Conservation (phyloP, 2,113 vertebrate genomes). For the Rhagologus leucostigma region DNA sequence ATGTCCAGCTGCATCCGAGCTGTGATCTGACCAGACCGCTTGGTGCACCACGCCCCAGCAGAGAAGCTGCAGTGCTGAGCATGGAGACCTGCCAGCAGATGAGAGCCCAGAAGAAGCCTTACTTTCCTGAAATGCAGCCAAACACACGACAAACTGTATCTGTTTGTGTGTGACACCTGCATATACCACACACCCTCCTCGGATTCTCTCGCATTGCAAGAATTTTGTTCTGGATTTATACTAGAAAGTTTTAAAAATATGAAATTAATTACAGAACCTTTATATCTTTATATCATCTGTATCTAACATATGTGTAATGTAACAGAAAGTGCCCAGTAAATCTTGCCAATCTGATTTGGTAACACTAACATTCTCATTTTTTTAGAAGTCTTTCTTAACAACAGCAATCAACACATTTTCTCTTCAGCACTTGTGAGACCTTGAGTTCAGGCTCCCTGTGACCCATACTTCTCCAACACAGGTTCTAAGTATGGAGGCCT, state of each 20-base stretch:
- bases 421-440: background rate
- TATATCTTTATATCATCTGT: background rate
- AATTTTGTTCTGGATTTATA: background rate
- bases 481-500: background rate
- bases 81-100: fast-evolving
- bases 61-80: background rate
- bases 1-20: background rate
- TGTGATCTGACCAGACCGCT: background rate
- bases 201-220: background rate
- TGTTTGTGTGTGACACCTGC: background rate
- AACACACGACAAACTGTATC: fast-evolving
- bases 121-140: background rate
- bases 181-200: background rate
- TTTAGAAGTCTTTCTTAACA: background rate
- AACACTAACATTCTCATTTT: background rate
- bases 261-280: background rate
- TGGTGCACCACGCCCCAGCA: background rate
- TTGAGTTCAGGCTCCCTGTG: background rate
- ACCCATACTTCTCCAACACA: background rate
- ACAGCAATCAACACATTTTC: background rate
- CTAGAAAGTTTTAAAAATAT: background rate
- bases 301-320: background rate
- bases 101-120: background rate
- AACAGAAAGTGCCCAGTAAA: background rate
- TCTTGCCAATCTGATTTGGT: background rate